These are phyloP conservation scores for Parasteatoda tepidariorum DNA, from an alignment of 1,140 invertebrate genomes.

Conservation along the genomic window DNA sequence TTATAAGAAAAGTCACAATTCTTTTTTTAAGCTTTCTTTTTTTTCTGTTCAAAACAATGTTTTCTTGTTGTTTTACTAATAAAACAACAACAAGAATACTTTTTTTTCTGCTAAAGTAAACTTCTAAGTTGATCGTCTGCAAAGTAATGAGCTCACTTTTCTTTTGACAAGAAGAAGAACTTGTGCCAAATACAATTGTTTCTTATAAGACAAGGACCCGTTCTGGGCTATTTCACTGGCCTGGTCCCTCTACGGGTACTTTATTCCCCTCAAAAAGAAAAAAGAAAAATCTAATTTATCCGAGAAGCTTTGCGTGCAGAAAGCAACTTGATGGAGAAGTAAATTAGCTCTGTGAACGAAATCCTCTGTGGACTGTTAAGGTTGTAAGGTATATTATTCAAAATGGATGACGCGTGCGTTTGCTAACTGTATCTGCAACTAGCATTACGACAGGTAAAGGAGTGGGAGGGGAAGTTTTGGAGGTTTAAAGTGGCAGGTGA, in stretches of 20 bases:
- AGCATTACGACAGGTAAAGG: neutral
- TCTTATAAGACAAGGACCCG: no score
- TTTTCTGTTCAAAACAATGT: no score
- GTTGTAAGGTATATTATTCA: neutral
- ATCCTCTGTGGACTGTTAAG: slow-evolving; percentile 4
- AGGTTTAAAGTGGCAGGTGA: neutral
- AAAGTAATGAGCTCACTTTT: no score
- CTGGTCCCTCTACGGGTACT: neutral
- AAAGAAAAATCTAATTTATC: slow-evolving; percentile 41
- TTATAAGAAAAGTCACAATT: no score
- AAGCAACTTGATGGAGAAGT: slow-evolving; percentile 13
- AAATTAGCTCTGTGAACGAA: slow-evolving; percentile 24
- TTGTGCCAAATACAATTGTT: no score
- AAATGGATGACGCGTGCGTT: slow-evolving; percentile 12
- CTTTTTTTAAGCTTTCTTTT: no score
- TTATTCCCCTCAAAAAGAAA: neutral
- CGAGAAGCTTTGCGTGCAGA: neutral
- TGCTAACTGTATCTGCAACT: slow-evolving; percentile 18
- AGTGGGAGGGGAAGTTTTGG: neutral
- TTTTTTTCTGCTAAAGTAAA: no score
- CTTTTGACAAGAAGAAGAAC: no score
- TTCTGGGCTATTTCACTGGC: slow-evolving; percentile 16
- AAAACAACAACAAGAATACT: no score
- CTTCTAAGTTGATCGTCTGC: no score
- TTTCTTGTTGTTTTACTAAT: no score